Evolutionary conservation across 2,888 invertebrate species (phyloP).

Genomic region (Desoria tigrina): DNA sequence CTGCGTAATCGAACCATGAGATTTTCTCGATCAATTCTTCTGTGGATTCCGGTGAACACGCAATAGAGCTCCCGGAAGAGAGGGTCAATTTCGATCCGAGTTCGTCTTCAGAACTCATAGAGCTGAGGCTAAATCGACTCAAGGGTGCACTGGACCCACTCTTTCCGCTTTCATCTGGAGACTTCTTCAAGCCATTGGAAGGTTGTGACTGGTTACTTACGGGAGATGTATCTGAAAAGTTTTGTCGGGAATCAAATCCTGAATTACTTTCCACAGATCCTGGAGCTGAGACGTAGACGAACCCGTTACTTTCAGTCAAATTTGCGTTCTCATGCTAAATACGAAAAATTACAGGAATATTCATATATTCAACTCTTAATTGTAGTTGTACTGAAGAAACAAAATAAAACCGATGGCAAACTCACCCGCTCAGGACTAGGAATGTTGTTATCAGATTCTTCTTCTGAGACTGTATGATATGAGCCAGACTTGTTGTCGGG

Average conservation of each 20-base stretch:
- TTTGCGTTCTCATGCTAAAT: not conserved
- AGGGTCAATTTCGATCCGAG: slow-evolving; percentile 2
- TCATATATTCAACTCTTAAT: no score
- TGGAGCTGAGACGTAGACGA: slow-evolving; percentile 15
- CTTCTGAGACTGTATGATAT: slow-evolving; percentile 49
- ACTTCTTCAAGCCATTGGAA: not conserved
- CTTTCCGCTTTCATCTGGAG: not conserved
- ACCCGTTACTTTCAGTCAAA: slow-evolving; percentile 18
- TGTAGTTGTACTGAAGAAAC: no score
- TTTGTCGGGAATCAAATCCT: no score
- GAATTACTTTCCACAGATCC: slow-evolving; percentile 20
- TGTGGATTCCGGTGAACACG: slow-evolving; percentile 12
- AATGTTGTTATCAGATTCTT: slow-evolving; percentile 17
- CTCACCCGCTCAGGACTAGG: not conserved
- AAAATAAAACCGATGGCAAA: no score
- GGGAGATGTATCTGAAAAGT: not conserved
- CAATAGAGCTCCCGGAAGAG: slow-evolving; percentile 18
- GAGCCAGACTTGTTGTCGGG: slow-evolving; percentile 47
- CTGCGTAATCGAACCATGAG: slow-evolving; percentile 45
- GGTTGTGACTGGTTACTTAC: not conserved
- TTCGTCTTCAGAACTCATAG: slow-evolving; percentile 49
- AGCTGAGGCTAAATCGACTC: slow-evolving; percentile 27
- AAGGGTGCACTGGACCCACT: slow-evolving; percentile 1
- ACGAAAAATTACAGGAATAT: no score
- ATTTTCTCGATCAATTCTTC: slow-evolving; percentile 43